Percentiles rank a stretch among this genome's conserved stretches.
These are phyloP conservation scores for Listronotus bonariensis DNA, from an alignment of 1,140 invertebrate species.

Conservation along the genomic window DNA sequence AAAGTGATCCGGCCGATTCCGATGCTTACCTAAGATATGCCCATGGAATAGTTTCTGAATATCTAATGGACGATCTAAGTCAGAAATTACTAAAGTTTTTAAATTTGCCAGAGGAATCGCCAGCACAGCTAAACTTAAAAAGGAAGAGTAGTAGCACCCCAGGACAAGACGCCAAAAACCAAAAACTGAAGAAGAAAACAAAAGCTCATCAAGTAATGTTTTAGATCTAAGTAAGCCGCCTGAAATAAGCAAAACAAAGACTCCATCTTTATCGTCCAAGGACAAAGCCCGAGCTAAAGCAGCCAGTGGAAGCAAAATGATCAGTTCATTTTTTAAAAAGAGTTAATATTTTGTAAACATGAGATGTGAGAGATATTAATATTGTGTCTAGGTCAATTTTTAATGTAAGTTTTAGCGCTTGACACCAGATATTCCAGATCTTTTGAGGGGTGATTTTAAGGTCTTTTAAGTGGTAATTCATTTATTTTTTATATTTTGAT, in stretches of 20 bases:
- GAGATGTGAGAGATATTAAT: background rate
- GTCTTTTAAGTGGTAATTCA: too few relatives aligned
- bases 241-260: slow-evolving; percentile 54
- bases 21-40: slow-evolving; percentile 71
- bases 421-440: slow-evolving; percentile 1
- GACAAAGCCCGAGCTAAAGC: slow-evolving; percentile 74
- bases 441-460: background rate
- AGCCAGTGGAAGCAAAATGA: slow-evolving; percentile 73
- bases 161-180: slow-evolving; percentile 53
- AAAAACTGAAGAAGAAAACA: slow-evolving; percentile 50
- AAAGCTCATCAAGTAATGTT: slow-evolving; percentile 41
- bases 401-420: background rate
- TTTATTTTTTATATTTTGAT: too few relatives aligned
- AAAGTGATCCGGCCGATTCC: slow-evolving; percentile 51
- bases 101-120: slow-evolving; percentile 65
- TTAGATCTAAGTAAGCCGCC: slow-evolving; percentile 48
- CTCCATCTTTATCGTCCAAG: slow-evolving; percentile 62
- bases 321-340: slow-evolving; percentile 74
- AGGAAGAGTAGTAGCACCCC: slow-evolving; percentile 58
- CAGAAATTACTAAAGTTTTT: slow-evolving; percentile 65
- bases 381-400: slow-evolving; percentile 38
- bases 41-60: slow-evolving; percentile 71
- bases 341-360: slow-evolving; percentile 34
- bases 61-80: slow-evolving; percentile 67
- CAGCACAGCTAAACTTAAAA: slow-evolving; percentile 58